These are phyloP conservation scores for Pterophyllum scalare DNA, from an alignment of 2,113 vertebrate genomes.

Conservation along the genomic window DNA sequence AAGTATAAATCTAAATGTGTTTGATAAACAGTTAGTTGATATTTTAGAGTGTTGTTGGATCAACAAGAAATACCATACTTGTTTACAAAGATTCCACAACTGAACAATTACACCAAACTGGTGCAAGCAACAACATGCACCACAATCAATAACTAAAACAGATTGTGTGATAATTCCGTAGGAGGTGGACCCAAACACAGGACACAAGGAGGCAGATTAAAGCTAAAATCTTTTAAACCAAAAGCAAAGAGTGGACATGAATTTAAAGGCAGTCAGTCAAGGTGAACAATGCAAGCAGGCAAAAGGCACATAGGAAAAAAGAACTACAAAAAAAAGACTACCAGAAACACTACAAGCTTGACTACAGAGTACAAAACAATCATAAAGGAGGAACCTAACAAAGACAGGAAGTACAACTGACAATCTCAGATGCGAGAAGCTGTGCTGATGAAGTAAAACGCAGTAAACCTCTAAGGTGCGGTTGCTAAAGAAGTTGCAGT, in stretches of 20 bases:
- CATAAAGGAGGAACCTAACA: not conserved
- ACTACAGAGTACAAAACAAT: not conserved
- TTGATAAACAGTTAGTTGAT: too few relatives aligned
- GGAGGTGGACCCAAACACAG: not conserved
- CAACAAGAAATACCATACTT: not conserved
- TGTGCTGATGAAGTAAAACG: not conserved
- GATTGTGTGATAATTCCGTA: not conserved
- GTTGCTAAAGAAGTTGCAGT: not conserved
- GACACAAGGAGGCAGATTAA: not conserved
- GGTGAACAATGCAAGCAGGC: not conserved
- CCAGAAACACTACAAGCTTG: not conserved
- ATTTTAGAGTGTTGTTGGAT: not conserved
- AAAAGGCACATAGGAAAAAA: not conserved
- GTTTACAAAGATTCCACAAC: too few relatives aligned
- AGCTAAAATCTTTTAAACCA: not conserved
- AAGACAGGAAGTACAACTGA: not conserved
- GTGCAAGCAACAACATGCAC: not conserved
- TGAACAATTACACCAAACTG: not conserved
- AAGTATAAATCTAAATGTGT: too few relatives aligned
- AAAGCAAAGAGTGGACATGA: not conserved
- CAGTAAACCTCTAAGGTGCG: not conserved
- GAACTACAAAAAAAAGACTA: not conserved
- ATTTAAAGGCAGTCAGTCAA: not conserved
- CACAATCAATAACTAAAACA: not conserved
- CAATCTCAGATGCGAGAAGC: not conserved